Conservation (phyloP, 1,140 invertebrate species). For the Platyscapa corneri region DNA sequence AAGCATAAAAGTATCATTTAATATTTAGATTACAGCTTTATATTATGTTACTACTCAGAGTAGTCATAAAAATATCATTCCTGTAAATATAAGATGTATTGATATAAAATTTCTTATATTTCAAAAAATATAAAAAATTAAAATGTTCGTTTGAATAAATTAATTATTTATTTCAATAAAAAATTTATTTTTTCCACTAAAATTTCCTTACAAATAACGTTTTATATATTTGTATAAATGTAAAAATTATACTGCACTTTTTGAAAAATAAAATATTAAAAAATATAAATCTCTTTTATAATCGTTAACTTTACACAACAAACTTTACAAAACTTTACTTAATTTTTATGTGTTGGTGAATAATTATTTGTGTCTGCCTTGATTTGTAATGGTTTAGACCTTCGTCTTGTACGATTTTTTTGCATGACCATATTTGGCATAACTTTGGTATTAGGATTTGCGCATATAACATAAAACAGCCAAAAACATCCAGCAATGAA, state of each 20-base stretch:
- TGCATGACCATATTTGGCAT: slow-evolving; percentile 29
- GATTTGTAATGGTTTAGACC: not conserved
- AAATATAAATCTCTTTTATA: not conserved
- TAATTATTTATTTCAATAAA: too few species aligned
- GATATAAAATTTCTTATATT: not conserved
- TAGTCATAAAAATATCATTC: slow-evolving; percentile 43
- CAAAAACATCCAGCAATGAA: slow-evolving; percentile 79
- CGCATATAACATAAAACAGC: slow-evolving; percentile 77
- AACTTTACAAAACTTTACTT: too few species aligned
- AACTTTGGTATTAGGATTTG: slow-evolving; percentile 37
- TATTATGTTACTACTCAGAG: slow-evolving; percentile 23
- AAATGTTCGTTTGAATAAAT: too few species aligned
- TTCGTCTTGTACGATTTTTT: not conserved
- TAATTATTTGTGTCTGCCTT: not conserved
- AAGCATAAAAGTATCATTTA: slow-evolving; percentile 61
- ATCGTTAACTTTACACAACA: too few species aligned
- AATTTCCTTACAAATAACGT: slow-evolving; percentile 22
- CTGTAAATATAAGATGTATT: slow-evolving; percentile 6
- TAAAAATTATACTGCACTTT: too few species aligned
- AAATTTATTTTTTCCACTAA: too few species aligned
- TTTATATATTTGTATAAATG: slow-evolving; percentile 9
- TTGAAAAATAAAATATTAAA: too few species aligned
- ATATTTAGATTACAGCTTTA: slow-evolving; percentile 29
- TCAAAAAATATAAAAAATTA: not conserved
- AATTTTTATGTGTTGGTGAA: too few species aligned